phyloP scores from a whole-genome alignment of 2,888 invertebrate genomes.

The Lumbricus terrestris region DNA sequence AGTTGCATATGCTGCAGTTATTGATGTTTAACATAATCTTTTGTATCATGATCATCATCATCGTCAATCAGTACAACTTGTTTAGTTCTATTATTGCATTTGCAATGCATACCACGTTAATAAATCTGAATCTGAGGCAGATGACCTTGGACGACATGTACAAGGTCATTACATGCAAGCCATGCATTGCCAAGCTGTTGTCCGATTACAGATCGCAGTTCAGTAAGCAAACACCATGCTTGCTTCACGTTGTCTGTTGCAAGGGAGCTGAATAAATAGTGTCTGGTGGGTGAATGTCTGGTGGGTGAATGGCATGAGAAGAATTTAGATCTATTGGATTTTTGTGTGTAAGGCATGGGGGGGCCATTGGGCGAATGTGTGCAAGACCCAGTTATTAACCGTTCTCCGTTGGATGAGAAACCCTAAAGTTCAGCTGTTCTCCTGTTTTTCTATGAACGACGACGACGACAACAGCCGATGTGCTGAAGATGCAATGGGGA shows the following conservation, averaged over 20 bases:
- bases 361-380: too few relatives aligned
- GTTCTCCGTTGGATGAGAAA: not conserved
- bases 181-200: too few relatives aligned
- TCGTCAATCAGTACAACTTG: not conserved
- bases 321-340: not conserved
- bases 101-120: not conserved
- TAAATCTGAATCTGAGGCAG: not conserved
- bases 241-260: not conserved
- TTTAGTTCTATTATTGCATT: not conserved
- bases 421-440: not conserved
- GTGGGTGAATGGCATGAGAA: not conserved
- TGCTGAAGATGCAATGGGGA: conserved; percentile 14
- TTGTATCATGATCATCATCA: too few relatives aligned
- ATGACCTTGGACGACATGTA: not conserved
- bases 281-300: not conserved
- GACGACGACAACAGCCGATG: conserved; percentile 8
- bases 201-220: too few relatives aligned
- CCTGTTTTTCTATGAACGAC: not conserved
- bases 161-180: too few relatives aligned
- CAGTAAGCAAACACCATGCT: too few relatives aligned
- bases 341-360: too few relatives aligned
- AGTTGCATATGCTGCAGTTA: not conserved
- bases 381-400: not conserved
- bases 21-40: not conserved
- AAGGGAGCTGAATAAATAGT: too few relatives aligned